Conservation (phyloP, 2,113 vertebrate genomes). For the Gila orcuttii region DNA sequence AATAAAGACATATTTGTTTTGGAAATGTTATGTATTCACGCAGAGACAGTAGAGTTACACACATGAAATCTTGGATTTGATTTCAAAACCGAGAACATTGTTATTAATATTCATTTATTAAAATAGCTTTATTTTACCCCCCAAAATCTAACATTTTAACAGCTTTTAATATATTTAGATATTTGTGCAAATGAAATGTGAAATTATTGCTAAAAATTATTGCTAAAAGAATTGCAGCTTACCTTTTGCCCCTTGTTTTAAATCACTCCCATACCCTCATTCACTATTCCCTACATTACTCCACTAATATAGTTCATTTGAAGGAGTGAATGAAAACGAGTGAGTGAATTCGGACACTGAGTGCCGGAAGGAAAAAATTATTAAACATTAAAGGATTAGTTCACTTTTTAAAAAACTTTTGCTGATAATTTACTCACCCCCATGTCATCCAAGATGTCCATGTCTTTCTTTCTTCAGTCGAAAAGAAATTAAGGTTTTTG, state of each 20-base stretch:
- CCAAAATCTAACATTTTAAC: background rate
- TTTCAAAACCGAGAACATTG: background rate
- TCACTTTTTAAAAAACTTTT: too few relatives aligned
- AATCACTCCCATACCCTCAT: too few relatives aligned
- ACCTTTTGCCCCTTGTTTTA: background rate
- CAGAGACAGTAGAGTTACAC: constrained; percentile 9
- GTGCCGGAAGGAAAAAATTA: too few relatives aligned
- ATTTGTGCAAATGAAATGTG: background rate
- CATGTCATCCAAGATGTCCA: too few relatives aligned
- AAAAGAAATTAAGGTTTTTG: too few relatives aligned
- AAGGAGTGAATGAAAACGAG: too few relatives aligned
- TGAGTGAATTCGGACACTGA: too few relatives aligned
- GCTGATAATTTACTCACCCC: too few relatives aligned
- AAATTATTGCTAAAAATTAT: background rate
- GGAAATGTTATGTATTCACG: background rate
- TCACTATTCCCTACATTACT: too few relatives aligned
- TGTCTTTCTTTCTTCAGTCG: too few relatives aligned
- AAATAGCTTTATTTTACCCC: background rate
- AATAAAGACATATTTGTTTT: constrained; percentile 25
- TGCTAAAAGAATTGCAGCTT: background rate
- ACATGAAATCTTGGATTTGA: background rate
- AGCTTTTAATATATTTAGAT: background rate
- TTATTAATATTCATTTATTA: background rate
- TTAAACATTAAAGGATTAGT: too few relatives aligned
- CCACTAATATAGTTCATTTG: too few relatives aligned